Base-by-base conservation (phyloP, 2,888 invertebrate species). In the Acleris literana region DNA sequence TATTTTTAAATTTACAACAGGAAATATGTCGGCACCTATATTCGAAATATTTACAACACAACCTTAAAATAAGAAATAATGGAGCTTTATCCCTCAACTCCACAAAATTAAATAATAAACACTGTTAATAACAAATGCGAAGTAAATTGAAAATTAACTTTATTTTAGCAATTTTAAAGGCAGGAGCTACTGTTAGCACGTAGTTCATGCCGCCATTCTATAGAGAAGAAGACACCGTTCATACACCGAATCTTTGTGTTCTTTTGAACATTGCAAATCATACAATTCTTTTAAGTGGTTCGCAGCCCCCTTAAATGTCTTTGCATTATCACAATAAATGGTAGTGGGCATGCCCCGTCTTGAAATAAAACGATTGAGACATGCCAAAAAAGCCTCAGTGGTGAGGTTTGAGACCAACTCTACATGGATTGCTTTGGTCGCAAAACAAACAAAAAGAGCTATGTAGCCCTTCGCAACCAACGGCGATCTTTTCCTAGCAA, bases 311-410 rank as follows among this genome's bases (percentile, higher is more conserved):
- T 68, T 70, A 60, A 71, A 73, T 0, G 67, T 70, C 13, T 55
- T 70, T 3, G 66, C 70, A 49, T 73, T 71, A 33, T 73, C 73
- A 49, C 69, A 73, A 57, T 59, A 72, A 9, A 73, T 65, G 9
- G 64, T 11, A 11, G 33, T 39, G 13, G 68, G 70, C 43, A 68
- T 48, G 1, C 70, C 71, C 39, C 69, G 18, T n/a, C 73, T 58
- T n/a, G 71, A 49, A 18, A 70, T 66, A n/a, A 72, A 72, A 6
- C 71, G 54, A 11, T 69, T 65, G 13, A 72, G 63, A 46, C 66
- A 59, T 55, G 71, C 70, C 17, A 73, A 63, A 61, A 71, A 71
- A 1, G 68, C 48, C 4, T 67, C 63, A 29, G 70, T 68, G 0
- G 69, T 68, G 4, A 71, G 54, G 22, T 70, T 70, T 46, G 29